phyloP scores from a whole-genome alignment of 2,888 invertebrate species.

The Drosophila yooni region DNA sequence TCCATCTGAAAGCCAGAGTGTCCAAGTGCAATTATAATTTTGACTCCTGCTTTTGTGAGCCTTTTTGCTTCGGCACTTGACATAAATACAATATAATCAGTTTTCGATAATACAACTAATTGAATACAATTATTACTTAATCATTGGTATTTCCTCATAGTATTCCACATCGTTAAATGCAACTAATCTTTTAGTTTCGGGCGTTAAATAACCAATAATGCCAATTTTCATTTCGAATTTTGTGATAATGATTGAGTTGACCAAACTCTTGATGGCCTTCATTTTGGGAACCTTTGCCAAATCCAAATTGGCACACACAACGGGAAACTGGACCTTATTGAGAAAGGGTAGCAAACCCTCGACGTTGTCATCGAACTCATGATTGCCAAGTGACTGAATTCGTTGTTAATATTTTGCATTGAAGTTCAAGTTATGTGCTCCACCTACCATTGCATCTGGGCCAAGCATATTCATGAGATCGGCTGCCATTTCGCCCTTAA shows the following conservation, averaged over 20 bases:
- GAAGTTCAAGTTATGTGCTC: neutral
- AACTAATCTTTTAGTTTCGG: slow-evolving; percentile 88
- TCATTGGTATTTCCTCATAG: slow-evolving; percentile 88
- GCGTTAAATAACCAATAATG: slow-evolving; percentile 92
- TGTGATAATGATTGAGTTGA: slow-evolving; percentile 88
- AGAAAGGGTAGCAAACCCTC: slow-evolving; percentile 10
- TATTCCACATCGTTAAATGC: slow-evolving; percentile 86
- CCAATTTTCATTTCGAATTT: slow-evolving; percentile 89
- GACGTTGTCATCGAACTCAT: slow-evolving; percentile 7
- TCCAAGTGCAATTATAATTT: slow-evolving; percentile 93
- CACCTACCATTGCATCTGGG: slow-evolving; percentile 93
- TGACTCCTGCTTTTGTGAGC: slow-evolving; percentile 87
- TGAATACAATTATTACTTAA: slow-evolving; percentile 83
- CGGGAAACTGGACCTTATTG: slow-evolving; percentile 9
- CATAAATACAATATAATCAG: neutral
- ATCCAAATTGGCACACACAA: slow-evolving; percentile 90
- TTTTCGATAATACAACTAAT: neutral
- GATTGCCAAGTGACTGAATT: neutral
- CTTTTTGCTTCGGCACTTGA: slow-evolving; percentile 86
- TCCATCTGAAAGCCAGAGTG: slow-evolving; percentile 93
- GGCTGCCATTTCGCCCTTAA: slow-evolving; percentile 91
- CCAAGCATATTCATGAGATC: slow-evolving; percentile 90
- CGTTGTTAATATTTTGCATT: neutral
- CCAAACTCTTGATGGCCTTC: slow-evolving; percentile 86
- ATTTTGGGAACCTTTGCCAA: neutral